Base-by-base conservation (phyloP, 2,113 vertebrate species). In the Dipodomys spectabilis region DNA sequence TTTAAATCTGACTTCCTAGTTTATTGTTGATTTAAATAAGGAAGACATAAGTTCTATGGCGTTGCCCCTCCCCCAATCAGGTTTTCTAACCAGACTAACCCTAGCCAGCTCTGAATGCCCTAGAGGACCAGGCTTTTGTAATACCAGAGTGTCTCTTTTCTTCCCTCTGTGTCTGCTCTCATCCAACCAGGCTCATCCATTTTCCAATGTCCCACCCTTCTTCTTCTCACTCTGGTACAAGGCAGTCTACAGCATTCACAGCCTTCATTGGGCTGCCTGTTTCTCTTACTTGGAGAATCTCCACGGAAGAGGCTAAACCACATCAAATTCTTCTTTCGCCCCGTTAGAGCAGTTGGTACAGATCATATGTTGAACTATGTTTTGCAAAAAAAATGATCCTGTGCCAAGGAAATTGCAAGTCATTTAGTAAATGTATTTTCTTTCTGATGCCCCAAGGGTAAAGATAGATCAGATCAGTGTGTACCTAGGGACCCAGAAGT, bases 171-270 rank as follows among this genome's bases (percentile, higher is more conserved):
- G 7, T 6, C 67, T 8, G 25, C 0, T 39, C n/a, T 32, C 44
- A 45, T 1, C 10, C 11, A n/a, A 25, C 32, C 12, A 4, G 44
- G 19, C 67, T 32, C 4, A 6, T 30, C 20, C 25, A 4, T 45
- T n/a, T 16, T 64, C 39, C 32, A 4, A 0, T 6, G 25, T 30
- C 18, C 20, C 22, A n/a, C 4, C 10, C 32, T 5, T 60, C 20
- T 12, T 39, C 32, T 53, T 10, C 22, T 11, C 28, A 11, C 7
- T 65, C 20, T 20, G 53, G 11, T 64, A 8, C 20, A 11, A 20
- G 53, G 73, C 0, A 5, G 15, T 3, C 44, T 6, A 9, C 0
- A 9, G 22, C 4, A 10, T 2, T 2, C 23, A 2, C 2, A 13
- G 0, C 3, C 1, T 23, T 39, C 62, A n/a, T 30, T 12, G 11